Evolutionary conservation across 2,888 invertebrate species (phyloP).

Genomic region (Quadroppia sp.): DNA sequence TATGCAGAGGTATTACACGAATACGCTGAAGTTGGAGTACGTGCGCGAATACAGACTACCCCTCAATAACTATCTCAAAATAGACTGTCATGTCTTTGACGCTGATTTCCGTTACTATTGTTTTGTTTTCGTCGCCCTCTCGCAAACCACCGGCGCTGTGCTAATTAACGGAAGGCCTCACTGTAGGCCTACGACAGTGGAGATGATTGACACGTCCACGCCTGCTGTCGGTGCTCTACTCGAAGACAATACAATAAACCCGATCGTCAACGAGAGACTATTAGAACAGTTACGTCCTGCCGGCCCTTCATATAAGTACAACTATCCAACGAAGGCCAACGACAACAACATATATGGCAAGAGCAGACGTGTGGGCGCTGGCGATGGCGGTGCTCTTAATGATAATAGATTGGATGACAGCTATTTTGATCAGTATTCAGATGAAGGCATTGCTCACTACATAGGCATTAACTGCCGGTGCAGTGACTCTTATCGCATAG

Average conservation of each 20-base stretch:
- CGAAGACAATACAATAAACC: neutral
- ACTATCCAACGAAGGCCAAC: neutral
- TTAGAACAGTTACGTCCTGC: conserved; percentile 7
- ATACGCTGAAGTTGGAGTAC: conserved; percentile 29
- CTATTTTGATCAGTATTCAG: neutral
- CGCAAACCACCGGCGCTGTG: conserved; percentile 22
- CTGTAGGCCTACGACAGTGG: conserved; percentile 17
- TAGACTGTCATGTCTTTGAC: conserved; percentile 29
- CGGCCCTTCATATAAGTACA: conserved; percentile 24
- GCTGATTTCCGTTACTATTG: conserved; percentile 32
- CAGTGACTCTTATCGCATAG: conserved; percentile 1
- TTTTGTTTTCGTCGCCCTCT: conserved; percentile 28
- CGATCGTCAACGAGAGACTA: neutral
- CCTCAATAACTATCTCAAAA: conserved; percentile 17
- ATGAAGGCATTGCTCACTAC: neutral
- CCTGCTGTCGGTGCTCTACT: neutral
- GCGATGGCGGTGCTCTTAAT: neutral
- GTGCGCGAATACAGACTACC: conserved; percentile 35
- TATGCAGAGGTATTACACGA: neutral
- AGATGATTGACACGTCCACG: conserved; percentile 4
- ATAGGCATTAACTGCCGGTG: conserved; percentile 7
- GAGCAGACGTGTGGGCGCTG: conserved; percentile 7
- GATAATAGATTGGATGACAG: neutral
- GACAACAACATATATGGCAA: conserved; percentile 13
- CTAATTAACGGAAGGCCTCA: conserved; percentile 11